Evolutionary conservation across 2,888 invertebrate genomes (phyloP).

Genomic region (Blomia tropicalis): DNA sequence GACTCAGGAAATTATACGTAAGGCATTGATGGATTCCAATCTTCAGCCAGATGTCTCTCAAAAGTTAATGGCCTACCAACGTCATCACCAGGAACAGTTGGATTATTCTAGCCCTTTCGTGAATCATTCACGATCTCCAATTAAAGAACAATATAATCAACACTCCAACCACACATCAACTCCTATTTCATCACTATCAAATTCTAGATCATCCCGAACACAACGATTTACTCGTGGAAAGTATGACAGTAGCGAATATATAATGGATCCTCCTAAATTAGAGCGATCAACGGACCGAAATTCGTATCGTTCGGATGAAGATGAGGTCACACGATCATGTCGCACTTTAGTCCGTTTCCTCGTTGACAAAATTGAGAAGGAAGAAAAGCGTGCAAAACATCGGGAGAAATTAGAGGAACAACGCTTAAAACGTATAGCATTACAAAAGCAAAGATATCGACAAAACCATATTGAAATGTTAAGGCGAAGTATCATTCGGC

Average conservation of each 20-base stretch:
- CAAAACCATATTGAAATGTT: conserved; percentile 48
- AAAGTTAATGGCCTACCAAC: conserved; percentile 67
- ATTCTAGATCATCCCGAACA: not conserved
- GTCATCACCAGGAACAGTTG: conserved; percentile 50
- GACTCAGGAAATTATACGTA: conserved; percentile 81
- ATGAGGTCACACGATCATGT: conserved; percentile 32
- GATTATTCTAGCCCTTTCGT: no score
- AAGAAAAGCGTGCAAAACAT: conserved; percentile 32
- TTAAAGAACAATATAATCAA: no score
- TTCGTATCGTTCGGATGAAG: conserved; percentile 32
- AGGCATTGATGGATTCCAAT: conserved; percentile 66
- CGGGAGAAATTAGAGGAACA: conserved; percentile 33
- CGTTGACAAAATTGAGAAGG: conserved; percentile 37
- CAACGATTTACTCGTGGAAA: not conserved
- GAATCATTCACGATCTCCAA: no score
- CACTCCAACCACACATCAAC: no score
- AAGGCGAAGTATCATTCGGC: conserved; percentile 80
- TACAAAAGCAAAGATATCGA: conserved; percentile 40
- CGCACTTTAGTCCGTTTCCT: conserved; percentile 34
- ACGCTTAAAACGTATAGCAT: conserved; percentile 26
- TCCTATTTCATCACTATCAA: not conserved
- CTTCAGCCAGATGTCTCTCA: conserved; percentile 81
- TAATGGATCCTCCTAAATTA: not conserved
- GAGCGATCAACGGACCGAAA: conserved; percentile 13
- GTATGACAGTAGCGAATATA: conserved; percentile 6